Evolutionary conservation across 2,888 invertebrate species (phyloP).

Genomic region (Ametastegia equiseti): DNA sequence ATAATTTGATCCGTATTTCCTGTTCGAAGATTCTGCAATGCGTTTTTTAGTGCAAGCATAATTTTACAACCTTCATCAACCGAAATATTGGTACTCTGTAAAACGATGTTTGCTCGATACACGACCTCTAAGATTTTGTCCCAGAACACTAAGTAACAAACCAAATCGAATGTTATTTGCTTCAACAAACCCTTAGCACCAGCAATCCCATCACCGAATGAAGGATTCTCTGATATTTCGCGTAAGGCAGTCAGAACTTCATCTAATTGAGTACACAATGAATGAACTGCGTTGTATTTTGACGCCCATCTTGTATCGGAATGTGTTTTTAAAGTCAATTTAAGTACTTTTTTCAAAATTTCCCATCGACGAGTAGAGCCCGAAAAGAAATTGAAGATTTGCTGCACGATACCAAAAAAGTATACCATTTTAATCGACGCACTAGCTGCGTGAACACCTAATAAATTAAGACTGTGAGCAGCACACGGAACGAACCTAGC

Average conservation of each 20-base stretch:
- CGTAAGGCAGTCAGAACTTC: slow-evolving; percentile 7
- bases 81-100: slow-evolving; percentile 14
- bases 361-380: slow-evolving; percentile 11
- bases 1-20: neutral
- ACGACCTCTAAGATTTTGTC: neutral
- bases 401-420: neutral
- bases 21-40: slow-evolving; percentile 3
- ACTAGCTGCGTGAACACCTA: slow-evolving; percentile 44
- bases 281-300: slow-evolving; percentile 19
- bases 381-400: slow-evolving; percentile 4
- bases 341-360: slow-evolving; percentile 4
- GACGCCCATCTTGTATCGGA: slow-evolving; percentile 11
- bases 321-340: slow-evolving; percentile 8
- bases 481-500: slow-evolving; percentile 53
- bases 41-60: neutral
- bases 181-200: neutral
- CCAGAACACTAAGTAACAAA: slow-evolving; percentile 11
- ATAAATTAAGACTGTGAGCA: slow-evolving; percentile 52
- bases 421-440: slow-evolving; percentile 14
- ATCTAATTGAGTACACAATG: slow-evolving; percentile 12
- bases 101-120: slow-evolving; percentile 11
- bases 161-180: slow-evolving; percentile 15
- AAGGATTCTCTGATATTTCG: slow-evolving; percentile 9
- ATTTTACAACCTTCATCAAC: slow-evolving; percentile 18
- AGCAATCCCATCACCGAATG: slow-evolving; percentile 19